Evolutionary conservation across 1,140 invertebrate genomes (phyloP).

Genomic region (Pseudomyrmex sp.): DNA sequence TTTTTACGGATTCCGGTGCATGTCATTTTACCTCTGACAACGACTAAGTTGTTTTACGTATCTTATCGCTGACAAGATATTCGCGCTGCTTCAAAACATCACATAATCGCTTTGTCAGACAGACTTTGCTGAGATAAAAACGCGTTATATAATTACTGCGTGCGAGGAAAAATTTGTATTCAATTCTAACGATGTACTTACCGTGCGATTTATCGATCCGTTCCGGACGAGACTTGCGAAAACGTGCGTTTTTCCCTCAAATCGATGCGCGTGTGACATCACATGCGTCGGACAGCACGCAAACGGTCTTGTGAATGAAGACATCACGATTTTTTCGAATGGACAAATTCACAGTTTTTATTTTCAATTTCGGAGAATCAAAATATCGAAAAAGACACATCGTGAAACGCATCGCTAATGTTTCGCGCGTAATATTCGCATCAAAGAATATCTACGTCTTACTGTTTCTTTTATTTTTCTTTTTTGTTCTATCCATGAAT

Average conservation of each 20-base stretch:
- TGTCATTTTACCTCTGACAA: neutral
- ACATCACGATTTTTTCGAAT: slow-evolving; percentile 22
- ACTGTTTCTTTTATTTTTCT: neutral
- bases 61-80: slow-evolving; percentile 5
- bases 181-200: slow-evolving; percentile 5
- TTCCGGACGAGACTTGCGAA: neutral
- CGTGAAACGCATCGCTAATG: neutral
- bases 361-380: slow-evolving; percentile 15
- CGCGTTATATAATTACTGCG: neutral
- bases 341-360: slow-evolving; percentile 10
- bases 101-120: neutral
- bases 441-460: neutral
- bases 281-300: no score
- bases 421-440: slow-evolving; percentile 2
- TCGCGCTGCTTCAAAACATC: neutral
- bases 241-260: no score
- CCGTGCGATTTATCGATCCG: neutral
- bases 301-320: slow-evolving; percentile 1
- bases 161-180: neutral
- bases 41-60: neutral
- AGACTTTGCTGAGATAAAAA: neutral
- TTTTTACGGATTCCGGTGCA: neutral
- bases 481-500: neutral
- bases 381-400: neutral
- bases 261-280: no score